Base-by-base conservation (phyloP, 2,113 vertebrate genomes). In the Chloebia gouldiae region DNA sequence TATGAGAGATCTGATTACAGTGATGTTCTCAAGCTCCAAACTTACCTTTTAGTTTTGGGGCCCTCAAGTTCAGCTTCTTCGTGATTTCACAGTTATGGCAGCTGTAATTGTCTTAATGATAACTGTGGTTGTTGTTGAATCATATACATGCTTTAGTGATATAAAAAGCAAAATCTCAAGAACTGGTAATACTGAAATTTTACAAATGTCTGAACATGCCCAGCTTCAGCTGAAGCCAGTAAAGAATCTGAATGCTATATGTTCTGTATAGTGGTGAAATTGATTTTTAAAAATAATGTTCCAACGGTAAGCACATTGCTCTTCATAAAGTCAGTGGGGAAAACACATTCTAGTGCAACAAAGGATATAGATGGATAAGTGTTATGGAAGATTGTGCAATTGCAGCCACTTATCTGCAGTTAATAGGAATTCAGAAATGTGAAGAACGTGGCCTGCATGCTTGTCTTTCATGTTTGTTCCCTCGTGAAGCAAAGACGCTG, bases 401-500 rank as follows among this genome's bases (percentile, higher is more conserved):
- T 51, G 39, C 44, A 33, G 22, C 53, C 33, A 16, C 24, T 65
- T 37, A 30, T 21, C 76, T 78, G 39, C 51, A 42, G 33, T 63
- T 60, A 39, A 61, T 69, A 65, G 33, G 18, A 61, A 35, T 56
- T 82, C 25, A 53, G 66, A 57, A 65, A 54, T n/a, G 40, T 37
- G 5, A 89, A 1, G 6, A 78, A 37, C 2, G 4, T 15, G 27
- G 45, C 31, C 30, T 2, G 3, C 3, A 1, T 31, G 47, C 59
- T 37, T 30, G 25, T 23, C 3, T 9, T n/a, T 56, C 17, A 8
- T 51, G 10, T 71, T 81, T 75, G 49, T 54, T 77, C 50, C 53
- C 49, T 59, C 72, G 37, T 47, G 64, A 78, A 95, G 92, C 71
- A 93, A 80, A 78, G 68, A 37, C 22, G 16, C 69, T 91, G 91